These are phyloP conservation scores for Armadillidium nasatum DNA, from an alignment of 1,140 invertebrate genomes.

Conservation along the genomic window DNA sequence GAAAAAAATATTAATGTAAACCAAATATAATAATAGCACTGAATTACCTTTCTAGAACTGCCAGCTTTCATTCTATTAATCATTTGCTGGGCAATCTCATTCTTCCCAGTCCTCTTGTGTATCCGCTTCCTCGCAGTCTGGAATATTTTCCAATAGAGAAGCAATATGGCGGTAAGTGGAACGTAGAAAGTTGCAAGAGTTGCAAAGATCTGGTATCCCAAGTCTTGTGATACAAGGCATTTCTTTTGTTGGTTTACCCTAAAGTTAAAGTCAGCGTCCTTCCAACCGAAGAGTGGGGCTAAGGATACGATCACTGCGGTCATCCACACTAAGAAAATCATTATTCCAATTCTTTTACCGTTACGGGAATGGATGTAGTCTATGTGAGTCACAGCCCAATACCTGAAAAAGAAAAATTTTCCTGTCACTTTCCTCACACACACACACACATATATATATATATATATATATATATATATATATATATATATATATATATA, in stretches of 20 bases:
- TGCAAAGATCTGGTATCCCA: constrained; percentile 72
- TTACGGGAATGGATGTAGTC: constrained; percentile 89
- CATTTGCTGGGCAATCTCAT: constrained; percentile 7
- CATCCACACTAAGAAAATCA: constrained; percentile 91
- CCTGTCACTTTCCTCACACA: background rate
- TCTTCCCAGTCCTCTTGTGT: constrained; percentile 54
- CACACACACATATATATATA: background rate
- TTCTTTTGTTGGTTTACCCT: constrained; percentile 43
- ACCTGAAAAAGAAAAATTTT: constrained; percentile 56
- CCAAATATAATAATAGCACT: too few relatives aligned
- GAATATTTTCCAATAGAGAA: constrained; percentile 92
- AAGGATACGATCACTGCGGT: constrained; percentile 86
- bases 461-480: constrained; percentile 6
- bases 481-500: too few relatives aligned
- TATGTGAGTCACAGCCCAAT: constrained; percentile 92
- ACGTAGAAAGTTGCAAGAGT: constrained; percentile 92
- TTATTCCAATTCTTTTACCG: constrained; percentile 73
- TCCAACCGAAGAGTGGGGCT: constrained; percentile 88
- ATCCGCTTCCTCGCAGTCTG: constrained; percentile 81
- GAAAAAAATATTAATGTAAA: too few relatives aligned
- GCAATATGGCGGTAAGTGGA: constrained; percentile 82
- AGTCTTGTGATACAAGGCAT: constrained; percentile 68
- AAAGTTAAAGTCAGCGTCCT: constrained; percentile 63
- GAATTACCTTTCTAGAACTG: too few relatives aligned
- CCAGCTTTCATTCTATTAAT: background rate